Evolutionary conservation across 2,888 invertebrate species (phyloP), one percentile per base, ranked within the genome.

Genomic region (Corythucha ciliata): DNA sequence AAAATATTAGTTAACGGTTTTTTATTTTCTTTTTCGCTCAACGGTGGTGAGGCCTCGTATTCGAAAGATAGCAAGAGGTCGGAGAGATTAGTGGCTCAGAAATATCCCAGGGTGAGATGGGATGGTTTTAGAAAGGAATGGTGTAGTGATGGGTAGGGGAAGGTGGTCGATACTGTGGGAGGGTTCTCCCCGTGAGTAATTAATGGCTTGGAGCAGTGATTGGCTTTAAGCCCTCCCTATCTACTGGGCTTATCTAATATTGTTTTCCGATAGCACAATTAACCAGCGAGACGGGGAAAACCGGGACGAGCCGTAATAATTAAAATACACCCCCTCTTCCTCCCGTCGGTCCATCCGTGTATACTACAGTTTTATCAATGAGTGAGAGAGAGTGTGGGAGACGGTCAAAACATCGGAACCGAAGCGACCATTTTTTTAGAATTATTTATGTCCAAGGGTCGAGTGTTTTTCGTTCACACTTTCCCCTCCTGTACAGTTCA

Each of bases 211-310:
- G 37, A 33, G 51, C 51, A 51, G 39, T 51, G 51, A 51, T 51
- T 51, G 51, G 51, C 41, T 51, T 51, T 45, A 45, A n/a, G n/a
- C n/a, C n/a, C 16, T 39, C 51, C 51, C 51, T 51, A 51, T 51
- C 51, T 51, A 36, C n/a, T 29, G 41, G 41, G 37, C 41, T 51
- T 51, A 51, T 51, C 51, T 51, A 51, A 51, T 51, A 51, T 51
- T 41, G 51, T 51, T 51, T 51, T 51, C 51, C 51, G 51, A 51
- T 51, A 51, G 51, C 51, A 51, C 51, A 51, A 51, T 51, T 51
- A 51, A 51, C 44, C n/a, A n/a, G n/a, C 51, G 36, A 37, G 45
- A 45, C 51, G 51, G 51, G n/a, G n/a, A n/a, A n/a, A 51, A 51
- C 44, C 51, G 46, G 46, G 51, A 45, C 51, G 51, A 45, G 51